Conservation (phyloP, 1,140 invertebrate genomes). For the Bombus huntii region DNA sequence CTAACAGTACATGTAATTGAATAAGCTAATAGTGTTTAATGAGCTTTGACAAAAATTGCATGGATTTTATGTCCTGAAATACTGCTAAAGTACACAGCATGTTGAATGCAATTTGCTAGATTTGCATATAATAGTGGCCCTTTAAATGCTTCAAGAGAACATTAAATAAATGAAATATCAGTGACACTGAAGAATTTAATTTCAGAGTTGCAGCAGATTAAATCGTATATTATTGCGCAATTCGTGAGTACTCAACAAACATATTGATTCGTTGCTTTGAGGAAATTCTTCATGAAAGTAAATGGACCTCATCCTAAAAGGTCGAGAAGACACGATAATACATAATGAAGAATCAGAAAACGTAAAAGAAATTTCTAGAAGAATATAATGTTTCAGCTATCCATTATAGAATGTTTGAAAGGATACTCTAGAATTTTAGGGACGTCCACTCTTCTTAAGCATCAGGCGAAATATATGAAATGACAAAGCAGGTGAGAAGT, state of each 20-base stretch:
- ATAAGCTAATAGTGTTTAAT: no score
- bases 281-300: background rate
- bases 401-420: background rate
- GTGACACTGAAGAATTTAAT: background rate
- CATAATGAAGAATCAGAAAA: background rate
- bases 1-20: no score
- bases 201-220: background rate
- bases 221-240: background rate
- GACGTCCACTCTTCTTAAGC: background rate
- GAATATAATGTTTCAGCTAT: slow-evolving; percentile 1
- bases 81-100: no score
- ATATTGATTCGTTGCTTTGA: no score
- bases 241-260: no score
- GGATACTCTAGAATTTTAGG: slow-evolving; percentile 19
- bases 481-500: slow-evolving; percentile 49
- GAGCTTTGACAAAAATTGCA: no score
- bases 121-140: no score
- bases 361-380: slow-evolving; percentile 10
- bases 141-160: no score
- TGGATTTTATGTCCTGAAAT: no score
- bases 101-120: no score
- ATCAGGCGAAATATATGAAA: slow-evolving; percentile 5
- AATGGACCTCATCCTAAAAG: background rate
- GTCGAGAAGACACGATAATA: background rate
- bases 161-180: background rate